Evolutionary conservation across 2,113 vertebrate genomes (phyloP).

Genomic region (Erythrolamprus reginae): DNA sequence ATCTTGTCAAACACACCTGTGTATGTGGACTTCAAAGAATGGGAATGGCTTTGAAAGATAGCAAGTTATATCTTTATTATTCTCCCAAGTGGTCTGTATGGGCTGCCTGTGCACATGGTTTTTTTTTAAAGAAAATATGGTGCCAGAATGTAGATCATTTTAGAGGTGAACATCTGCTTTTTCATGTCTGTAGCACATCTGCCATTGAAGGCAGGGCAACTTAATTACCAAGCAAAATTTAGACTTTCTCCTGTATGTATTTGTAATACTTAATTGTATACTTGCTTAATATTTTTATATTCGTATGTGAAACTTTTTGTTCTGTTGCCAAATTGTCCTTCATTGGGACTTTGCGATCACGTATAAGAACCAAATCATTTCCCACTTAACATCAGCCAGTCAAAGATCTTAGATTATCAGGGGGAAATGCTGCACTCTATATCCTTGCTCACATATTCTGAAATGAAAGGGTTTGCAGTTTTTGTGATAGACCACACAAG

Average conservation of each 20-base stretch:
- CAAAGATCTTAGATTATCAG: neutral
- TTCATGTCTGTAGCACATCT: neutral
- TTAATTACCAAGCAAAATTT: neutral
- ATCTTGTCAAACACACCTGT: slow-evolving; percentile 30
- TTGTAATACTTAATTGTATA: neutral
- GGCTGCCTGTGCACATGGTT: neutral
- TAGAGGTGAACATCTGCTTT: neutral
- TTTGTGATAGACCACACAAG: neutral
- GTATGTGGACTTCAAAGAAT: slow-evolving; percentile 20
- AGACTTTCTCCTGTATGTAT: neutral
- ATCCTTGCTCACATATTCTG: neutral
- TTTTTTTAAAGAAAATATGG: neutral
- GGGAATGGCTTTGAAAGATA: neutral
- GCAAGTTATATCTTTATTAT: slow-evolving; percentile 5
- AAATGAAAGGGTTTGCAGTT: neutral
- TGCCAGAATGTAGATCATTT: neutral
- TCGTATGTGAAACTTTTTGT: neutral
- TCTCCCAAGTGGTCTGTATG: neutral
- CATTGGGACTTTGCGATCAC: neutral
- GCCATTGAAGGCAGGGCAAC: neutral
- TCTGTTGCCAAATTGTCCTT: neutral
- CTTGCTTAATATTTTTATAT: neutral
- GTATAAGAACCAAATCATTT: neutral
- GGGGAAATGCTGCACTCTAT: neutral
- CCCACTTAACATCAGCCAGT: neutral